Evolutionary conservation across 2,888 invertebrate species (phyloP).

Genomic region (Heliconius erato): DNA sequence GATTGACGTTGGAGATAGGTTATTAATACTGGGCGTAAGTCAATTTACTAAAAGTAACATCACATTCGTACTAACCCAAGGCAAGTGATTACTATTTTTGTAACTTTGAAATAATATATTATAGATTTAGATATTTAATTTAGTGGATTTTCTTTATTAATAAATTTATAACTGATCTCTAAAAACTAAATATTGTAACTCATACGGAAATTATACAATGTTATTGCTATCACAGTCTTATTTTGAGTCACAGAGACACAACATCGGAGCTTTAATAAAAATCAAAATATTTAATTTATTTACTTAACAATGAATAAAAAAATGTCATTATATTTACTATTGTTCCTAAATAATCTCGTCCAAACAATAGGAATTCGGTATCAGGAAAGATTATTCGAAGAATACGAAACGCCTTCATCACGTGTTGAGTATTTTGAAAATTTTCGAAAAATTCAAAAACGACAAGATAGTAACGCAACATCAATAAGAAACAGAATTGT

Average conservation of each 20-base stretch:
- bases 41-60: background rate
- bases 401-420: constrained; percentile 61
- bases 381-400: constrained; percentile 49
- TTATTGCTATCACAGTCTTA: background rate
- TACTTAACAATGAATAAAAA: constrained; percentile 11
- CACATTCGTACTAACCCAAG: background rate
- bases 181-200: background rate
- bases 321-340: background rate
- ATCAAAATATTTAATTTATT: background rate
- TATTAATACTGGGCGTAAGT: too few relatives aligned
- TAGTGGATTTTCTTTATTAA: background rate
- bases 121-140: background rate
- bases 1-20: too few relatives aligned
- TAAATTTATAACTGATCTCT: background rate
- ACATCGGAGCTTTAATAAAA: background rate
- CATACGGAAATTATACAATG: background rate
- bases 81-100: background rate
- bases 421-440: constrained; percentile 58
- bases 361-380: constrained; percentile 26
- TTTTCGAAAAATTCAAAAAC: constrained; percentile 51
- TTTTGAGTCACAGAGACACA: background rate
- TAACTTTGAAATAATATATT: too few relatives aligned
- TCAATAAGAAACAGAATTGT: constrained; percentile 65
- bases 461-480: constrained; percentile 54
- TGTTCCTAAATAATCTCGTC: background rate